Evolutionary conservation across 2,797 vertebrate genomes (phyloP).

Genomic region (Pangasius krempfi): DNA sequence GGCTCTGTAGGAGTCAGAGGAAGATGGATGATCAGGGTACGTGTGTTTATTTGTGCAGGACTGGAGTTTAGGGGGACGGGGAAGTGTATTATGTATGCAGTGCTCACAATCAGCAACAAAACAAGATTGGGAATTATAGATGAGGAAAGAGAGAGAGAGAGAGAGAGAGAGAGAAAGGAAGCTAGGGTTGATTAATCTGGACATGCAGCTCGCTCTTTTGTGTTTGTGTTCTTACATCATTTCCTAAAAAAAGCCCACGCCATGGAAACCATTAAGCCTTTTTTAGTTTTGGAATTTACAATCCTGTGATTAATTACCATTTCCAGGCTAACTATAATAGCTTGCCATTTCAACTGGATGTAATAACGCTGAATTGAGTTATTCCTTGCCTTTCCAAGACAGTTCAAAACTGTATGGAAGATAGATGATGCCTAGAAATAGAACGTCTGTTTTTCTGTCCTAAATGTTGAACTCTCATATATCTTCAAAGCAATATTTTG

Average conservation of each 20-base stretch:
- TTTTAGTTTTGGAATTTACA: conserved; percentile 57
- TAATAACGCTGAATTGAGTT: conserved; percentile 34
- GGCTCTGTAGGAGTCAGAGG: conserved; percentile 64
- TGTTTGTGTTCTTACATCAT: conserved; percentile 75
- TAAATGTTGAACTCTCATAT: neutral
- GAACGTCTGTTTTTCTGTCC: neutral
- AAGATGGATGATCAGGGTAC: conserved; percentile 77
- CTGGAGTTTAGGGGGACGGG: conserved; percentile 62
- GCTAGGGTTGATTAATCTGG: conserved; percentile 77
- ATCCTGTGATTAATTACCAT: conserved; percentile 35
- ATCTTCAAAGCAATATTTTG: neutral
- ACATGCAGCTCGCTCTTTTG: conserved; percentile 58
- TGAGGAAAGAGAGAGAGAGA: conserved; percentile 67
- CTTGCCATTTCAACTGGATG: conserved; percentile 20
- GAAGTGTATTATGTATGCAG: conserved; percentile 64
- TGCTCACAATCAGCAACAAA: conserved; percentile 71
- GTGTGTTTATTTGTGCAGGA: conserved; percentile 79
- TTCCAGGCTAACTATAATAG: conserved; percentile 51
- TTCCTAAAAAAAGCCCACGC: conserved; percentile 59
- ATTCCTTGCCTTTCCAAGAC: conserved; percentile 63
- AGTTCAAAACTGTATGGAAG: neutral
- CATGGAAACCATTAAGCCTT: conserved; percentile 76
- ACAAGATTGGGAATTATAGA: conserved; percentile 70
- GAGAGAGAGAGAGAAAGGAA: conserved; percentile 25
- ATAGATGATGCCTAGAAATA: conserved; percentile 1